Evolutionary conservation across 2,888 invertebrate genomes (phyloP), one percentile per base, ranked within the genome.

Genomic region (Amblyjoppa proteus): DNA sequence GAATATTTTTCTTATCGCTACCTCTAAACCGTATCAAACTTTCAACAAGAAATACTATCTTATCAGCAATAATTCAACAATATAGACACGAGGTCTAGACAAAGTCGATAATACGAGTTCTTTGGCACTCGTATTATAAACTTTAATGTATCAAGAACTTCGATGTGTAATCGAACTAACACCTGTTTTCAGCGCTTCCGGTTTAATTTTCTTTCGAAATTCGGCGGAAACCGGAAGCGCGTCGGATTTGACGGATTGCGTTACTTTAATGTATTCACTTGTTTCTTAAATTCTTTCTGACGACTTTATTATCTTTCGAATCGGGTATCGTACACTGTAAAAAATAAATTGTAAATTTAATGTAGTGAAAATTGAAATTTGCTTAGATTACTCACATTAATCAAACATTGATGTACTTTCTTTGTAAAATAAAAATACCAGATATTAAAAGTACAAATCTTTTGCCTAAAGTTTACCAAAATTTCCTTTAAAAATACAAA

Each of bases 1-100:
- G 51, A 76, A 76, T 66, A 31, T 66, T 76, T 51, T 53, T 53
- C 56, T 56, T 71, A 56, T 56, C 53, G 0, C 1, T 71, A 16
- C 71, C 25, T 4, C 4, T 3, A 49, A 49, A 49, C 16, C 45
- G 4, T 49, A 49, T 49, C 45, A 49, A 49, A 16, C 16, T 13
- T 16, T 49, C 45, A 13, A 49, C 45, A 49, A 49, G 45, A 49
- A 49, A 13, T 13, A 16, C 45, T 16, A 49, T 49, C 45, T 49
- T 49, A 49, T 49, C 45, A 16, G 45, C 45, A 16, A 49, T 16
- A 11, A 49, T 16, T 16, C 45, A 49, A 49, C 45, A 49, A 49
- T 49, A 13, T 49, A 49, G 45, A 49, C 16, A 16, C 16, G 1
- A 49, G 16, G 45, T 49, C 45, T 49, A 49, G 45, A 49, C 45